Percentiles rank a stretch among this genome's conserved stretches.
Conservation (phyloP, 2,797 vertebrate genomes). For the Corythornis leucogaster region DNA sequence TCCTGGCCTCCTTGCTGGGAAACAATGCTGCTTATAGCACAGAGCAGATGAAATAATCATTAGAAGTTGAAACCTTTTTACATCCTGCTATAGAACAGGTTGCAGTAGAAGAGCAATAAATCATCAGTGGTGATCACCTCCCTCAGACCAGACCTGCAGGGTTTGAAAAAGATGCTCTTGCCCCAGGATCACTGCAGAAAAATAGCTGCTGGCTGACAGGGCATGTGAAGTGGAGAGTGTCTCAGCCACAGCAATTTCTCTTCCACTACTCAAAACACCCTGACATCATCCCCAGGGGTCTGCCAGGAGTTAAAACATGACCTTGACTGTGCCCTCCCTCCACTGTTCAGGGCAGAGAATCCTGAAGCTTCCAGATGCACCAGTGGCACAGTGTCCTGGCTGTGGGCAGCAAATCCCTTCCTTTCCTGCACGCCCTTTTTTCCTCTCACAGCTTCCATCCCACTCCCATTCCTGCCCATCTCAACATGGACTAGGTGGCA, state of each 20-base stretch:
- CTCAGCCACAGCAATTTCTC: neutral
- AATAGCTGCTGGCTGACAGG: neutral
- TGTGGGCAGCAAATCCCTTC: neutral
- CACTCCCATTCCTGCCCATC: neutral
- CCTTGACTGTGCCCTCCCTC: neutral
- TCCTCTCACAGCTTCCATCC: neutral
- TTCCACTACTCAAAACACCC: neutral
- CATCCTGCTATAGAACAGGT: constrained; percentile 15
- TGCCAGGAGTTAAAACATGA: neutral
- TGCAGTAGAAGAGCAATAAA: neutral
- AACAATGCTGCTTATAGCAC: neutral
- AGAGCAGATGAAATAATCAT: neutral
- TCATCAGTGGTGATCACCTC: neutral
- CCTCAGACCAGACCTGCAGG: neutral
- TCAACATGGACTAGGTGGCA: neutral
- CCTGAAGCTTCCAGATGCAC: neutral
- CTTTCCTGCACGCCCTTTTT: neutral
- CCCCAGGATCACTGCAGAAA: neutral
- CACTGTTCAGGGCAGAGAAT: neutral
- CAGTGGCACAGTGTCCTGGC: neutral
- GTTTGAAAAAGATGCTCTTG: neutral
- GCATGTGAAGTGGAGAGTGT: neutral
- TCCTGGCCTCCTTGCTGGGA: constrained; percentile 1
- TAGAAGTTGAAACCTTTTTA: neutral
- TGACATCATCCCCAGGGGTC: neutral